A percentile compares a stretch with the other conserved stretches of the same genome.
Conservation (phyloP, 2,797 vertebrate genomes). For the Eptatretus atami region DNA sequence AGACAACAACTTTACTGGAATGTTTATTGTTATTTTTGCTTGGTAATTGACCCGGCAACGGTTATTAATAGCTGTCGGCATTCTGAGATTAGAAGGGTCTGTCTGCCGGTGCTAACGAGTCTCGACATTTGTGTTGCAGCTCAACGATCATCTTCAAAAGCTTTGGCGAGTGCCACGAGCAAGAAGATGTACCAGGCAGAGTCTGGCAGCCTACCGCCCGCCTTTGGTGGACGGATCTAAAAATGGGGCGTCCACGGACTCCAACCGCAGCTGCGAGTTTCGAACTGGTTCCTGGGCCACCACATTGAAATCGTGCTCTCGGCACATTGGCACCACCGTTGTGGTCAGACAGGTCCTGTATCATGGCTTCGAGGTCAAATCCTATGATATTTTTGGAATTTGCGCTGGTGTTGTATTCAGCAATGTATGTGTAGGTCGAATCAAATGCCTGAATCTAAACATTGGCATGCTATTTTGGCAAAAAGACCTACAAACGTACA, state of each 20-base stretch:
- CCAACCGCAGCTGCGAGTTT: slow-evolving; percentile 61
- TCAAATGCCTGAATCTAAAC: too few species aligned
- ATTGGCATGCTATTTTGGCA: too few species aligned
- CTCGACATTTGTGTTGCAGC: slow-evolving; percentile 16
- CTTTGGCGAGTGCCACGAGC: slow-evolving; percentile 78
- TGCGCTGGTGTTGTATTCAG: too few species aligned
- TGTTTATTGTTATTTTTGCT: too few species aligned
- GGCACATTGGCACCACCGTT: slow-evolving; percentile 79
- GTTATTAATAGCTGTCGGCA: too few species aligned
- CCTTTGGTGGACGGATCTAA: slow-evolving; percentile 67
- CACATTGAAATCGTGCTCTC: slow-evolving; percentile 90
- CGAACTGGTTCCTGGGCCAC: slow-evolving; percentile 57
- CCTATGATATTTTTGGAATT: too few species aligned
- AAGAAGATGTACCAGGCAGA: slow-evolving; percentile 88
- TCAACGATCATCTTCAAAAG: slow-evolving; percentile 98
- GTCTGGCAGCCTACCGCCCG: slow-evolving; percentile 57
- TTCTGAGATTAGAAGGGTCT: too few species aligned
- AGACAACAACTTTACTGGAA: too few species aligned
- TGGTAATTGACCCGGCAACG: too few species aligned
- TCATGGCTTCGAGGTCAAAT: too few species aligned
- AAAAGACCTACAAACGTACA: too few species aligned
- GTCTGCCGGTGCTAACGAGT: background rate
- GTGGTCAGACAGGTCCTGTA: slow-evolving; percentile 52
- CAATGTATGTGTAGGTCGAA: too few species aligned
- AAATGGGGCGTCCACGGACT: slow-evolving; percentile 64